Base-by-base conservation (phyloP, 2,888 invertebrate species). In the Mactromeris polynyma region DNA sequence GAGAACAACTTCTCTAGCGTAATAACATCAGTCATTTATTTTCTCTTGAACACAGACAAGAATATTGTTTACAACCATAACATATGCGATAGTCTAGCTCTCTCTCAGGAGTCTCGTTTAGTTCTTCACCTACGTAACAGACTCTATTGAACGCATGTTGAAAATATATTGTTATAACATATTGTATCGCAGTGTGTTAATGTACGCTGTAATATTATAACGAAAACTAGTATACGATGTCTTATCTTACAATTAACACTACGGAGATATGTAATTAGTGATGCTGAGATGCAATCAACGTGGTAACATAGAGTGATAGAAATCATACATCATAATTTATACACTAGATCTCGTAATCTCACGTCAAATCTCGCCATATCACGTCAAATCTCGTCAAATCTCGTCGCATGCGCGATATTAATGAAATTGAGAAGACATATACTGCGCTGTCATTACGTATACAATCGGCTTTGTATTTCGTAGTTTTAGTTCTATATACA, bases 201-300 rank as follows among this genome's bases (percentile, higher is more conserved):
- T 64, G 26, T n/a, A 26, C 6, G 6, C 19, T 6, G 21, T 26
- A 26, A 64, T 64, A 26, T 64, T 11, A 26, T 26, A 26, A 64
- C 58, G 58, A 9, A 26, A 64, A 9, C 11, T n/a, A 64, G 7
- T 26, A 26, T 11, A 26, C 26, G 26, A 64, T n/a, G 26, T 64
- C n/a, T 64, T 64, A 64, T 64, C 58, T 26, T n/a, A 64, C 58
- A 64, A 64, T 64, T 64, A 64, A 64, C 58, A 64, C 58, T 9
- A n/a, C n/a, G 26, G 26, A 7, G 21, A 26, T 26, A 64, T 64
- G 9, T 64, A 64, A 64, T 64, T 64, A 64, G 26, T 26, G 58
- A 26, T 26, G n/a, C 58, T 64, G 26, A 2, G 58, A 64, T 1
- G 21, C 26, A 26, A 64, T 64, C 58, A 26, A 64, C 26, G 26